These are phyloP conservation scores for Pomacea maculata DNA, from an alignment of 1,140 invertebrate genomes.

Conservation along the genomic window DNA sequence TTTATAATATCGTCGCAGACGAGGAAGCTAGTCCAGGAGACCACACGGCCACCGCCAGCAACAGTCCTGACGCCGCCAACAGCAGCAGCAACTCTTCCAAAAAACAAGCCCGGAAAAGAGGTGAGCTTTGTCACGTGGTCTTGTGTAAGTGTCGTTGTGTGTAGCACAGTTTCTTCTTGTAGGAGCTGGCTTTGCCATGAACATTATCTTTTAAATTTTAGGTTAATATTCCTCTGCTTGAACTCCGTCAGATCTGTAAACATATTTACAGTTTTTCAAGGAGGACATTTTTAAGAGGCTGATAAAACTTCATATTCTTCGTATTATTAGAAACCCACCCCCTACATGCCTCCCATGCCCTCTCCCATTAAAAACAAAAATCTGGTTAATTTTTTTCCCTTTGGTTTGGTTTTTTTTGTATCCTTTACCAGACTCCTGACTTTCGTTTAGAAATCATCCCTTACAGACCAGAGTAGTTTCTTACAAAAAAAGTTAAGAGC, in stretches of 20 bases:
- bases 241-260: not conserved
- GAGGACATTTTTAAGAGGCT: not conserved
- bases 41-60: slow-evolving; percentile 6
- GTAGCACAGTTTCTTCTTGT: not conserved
- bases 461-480: too few species aligned
- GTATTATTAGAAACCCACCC: too few species aligned
- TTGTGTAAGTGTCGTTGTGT: not conserved
- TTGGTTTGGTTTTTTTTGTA: too few species aligned
- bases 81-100: slow-evolving; percentile 1
- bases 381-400: too few species aligned
- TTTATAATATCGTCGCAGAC: slow-evolving; percentile 8
- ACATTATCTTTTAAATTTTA: not conserved
- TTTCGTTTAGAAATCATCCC: too few species aligned
- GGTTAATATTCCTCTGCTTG: too few species aligned
- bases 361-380: too few species aligned
- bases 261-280: not conserved
- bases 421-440: too few species aligned
- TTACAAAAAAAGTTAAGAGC: too few species aligned
- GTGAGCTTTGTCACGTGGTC: not conserved
- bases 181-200: not conserved
- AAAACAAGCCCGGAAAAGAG: slow-evolving; percentile 22
- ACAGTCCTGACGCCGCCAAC: slow-evolving; percentile 13
- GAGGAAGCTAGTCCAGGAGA: slow-evolving; percentile 25
- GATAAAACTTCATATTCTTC: not conserved
- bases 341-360: too few species aligned